Evolutionary conservation across 1,140 invertebrate species (phyloP).

Genomic region (Polyergus mexicanus): DNA sequence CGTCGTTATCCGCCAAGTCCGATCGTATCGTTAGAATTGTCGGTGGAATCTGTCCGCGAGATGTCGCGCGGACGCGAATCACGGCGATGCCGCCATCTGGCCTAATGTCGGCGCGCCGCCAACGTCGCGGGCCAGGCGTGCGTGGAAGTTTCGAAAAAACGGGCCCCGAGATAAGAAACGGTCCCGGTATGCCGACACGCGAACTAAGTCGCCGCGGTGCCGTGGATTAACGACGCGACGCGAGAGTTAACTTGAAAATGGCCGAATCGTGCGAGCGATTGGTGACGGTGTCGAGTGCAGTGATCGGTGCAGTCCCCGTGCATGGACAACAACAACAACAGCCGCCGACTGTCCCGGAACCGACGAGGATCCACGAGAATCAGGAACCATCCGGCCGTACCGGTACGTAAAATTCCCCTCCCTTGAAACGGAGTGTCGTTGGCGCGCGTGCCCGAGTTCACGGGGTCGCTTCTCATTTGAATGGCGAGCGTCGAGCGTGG

Average conservation of each 20-base stretch:
- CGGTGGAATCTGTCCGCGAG: conserved; percentile 17
- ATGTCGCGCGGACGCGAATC: not conserved
- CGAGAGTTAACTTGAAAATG: conserved; percentile 82
- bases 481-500: conserved; percentile 68
- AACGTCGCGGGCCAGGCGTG: conserved; percentile 66
- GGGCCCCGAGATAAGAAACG: conserved; percentile 72
- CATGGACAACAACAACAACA: conserved; percentile 31
- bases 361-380: conserved; percentile 42
- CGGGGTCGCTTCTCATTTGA: conserved; percentile 61
- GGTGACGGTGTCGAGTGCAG: conserved; percentile 71
- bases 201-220: conserved; percentile 27
- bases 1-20: not conserved
- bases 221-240: conserved; percentile 69
- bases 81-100: conserved; percentile 58
- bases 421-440: not conserved
- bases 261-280: conserved; percentile 77
- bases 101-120: conserved; percentile 32
- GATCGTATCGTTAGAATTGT: not conserved
- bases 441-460: conserved; percentile 27
- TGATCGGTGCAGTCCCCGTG: conserved; percentile 64
- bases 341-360: conserved; percentile 45
- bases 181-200: no score
- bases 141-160: conserved; percentile 79
- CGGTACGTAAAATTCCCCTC: conserved; percentile 55
- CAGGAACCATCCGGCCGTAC: conserved; percentile 46